Conservation (phyloP, 2,888 invertebrate genomes). For the Aromia moschata region DNA sequence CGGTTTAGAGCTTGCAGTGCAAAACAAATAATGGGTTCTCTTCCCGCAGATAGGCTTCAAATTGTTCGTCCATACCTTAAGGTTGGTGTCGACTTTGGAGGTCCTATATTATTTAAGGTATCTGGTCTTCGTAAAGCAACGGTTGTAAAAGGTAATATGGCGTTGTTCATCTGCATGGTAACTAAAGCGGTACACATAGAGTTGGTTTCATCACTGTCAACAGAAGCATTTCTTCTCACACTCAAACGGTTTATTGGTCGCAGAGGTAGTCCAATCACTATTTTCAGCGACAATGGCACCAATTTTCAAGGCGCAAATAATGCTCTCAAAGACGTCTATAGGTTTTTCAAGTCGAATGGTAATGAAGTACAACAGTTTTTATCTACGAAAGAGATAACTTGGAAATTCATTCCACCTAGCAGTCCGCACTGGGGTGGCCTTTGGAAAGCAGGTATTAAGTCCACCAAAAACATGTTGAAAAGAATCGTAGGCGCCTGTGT, state of each 20-base stretch:
- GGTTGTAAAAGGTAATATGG: constrained; percentile 18
- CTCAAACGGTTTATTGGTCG: constrained; percentile 29
- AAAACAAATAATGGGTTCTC: constrained; percentile 1
- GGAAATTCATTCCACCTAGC: constrained; percentile 50
- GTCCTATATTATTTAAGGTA: neutral
- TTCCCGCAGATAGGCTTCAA: neutral
- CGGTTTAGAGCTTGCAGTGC: neutral
- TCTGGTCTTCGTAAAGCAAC: neutral
- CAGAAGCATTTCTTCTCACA: constrained; percentile 24
- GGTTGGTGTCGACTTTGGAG: neutral
- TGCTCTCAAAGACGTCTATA: constrained; percentile 17
- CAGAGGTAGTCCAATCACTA: neutral
- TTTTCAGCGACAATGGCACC: constrained; percentile 28
- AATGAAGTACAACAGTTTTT: constrained; percentile 11
- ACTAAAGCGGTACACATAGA: constrained; percentile 34
- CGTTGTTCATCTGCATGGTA: constrained; percentile 27
- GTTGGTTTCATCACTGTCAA: constrained; percentile 25
- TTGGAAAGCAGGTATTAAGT: constrained; percentile 52
- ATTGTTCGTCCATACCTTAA: neutral
- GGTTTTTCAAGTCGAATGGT: constrained; percentile 10
- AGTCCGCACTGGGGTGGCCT: constrained; percentile 52
- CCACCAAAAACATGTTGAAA: constrained; percentile 48
- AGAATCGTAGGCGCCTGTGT: constrained; percentile 38
- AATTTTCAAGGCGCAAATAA: constrained; percentile 32
- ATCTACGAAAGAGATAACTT: constrained; percentile 28